A percentile compares a stretch with the other conserved stretches of the same genome.
phyloP scores from a whole-genome alignment of 2,888 invertebrate genomes.

The Dynastes grantii region DNA sequence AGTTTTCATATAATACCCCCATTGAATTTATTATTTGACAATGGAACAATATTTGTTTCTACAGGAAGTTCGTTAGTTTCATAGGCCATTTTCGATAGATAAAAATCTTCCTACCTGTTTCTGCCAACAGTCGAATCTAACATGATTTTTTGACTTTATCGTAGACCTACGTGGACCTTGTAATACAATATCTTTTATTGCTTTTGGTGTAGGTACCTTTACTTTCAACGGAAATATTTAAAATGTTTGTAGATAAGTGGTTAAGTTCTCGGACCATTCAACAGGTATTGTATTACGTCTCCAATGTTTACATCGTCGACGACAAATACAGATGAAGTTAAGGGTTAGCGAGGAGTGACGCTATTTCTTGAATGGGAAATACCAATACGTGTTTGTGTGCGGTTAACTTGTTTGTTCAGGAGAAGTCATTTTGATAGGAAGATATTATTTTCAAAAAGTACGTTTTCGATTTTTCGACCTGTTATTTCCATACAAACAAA shows the following conservation, averaged over 20 bases:
- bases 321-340: slow-evolving; percentile 6
- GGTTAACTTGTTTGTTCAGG: no score
- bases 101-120: slow-evolving; percentile 10
- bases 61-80: not conserved
- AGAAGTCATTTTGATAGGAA: no score
- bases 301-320: slow-evolving; percentile 1
- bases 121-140: not conserved
- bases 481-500: no score
- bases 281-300: slow-evolving; percentile 30
- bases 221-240: slow-evolving; percentile 18
- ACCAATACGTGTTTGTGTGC: no score
- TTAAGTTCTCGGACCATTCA: not conserved
- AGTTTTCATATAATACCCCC: no score
- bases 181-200: slow-evolving; percentile 35
- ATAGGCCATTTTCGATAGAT: not conserved
- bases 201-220: slow-evolving; percentile 3
- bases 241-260: slow-evolving; percentile 15
- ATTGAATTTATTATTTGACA: no score
- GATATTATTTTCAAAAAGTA: no score
- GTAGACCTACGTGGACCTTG: not conserved
- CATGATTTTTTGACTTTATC: slow-evolving; percentile 1
- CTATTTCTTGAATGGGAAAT: no score
- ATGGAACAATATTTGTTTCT: no score
- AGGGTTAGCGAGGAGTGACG: not conserved
- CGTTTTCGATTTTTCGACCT: no score